Conservation (phyloP, 2,888 invertebrate species). For the Polyommatus icarus region DNA sequence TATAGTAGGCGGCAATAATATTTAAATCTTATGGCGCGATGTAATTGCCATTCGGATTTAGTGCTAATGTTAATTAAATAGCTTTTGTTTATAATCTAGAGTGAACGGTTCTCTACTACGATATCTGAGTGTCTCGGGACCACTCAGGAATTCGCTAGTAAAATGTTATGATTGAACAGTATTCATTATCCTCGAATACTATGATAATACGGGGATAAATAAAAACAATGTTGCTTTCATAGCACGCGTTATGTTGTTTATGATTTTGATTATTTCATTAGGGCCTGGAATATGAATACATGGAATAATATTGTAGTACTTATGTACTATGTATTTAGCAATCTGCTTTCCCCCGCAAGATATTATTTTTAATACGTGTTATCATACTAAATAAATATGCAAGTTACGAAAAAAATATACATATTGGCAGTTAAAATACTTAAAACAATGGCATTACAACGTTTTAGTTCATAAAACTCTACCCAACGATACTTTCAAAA, state of each 20-base stretch:
- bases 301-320: background rate
- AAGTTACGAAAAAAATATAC: background rate
- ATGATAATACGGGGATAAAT: background rate
- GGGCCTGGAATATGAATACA: background rate
- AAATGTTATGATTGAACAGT: conserved; percentile 5
- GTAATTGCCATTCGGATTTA: conserved; percentile 30
- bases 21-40: conserved; percentile 27
- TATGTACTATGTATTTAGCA: background rate
- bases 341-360: background rate
- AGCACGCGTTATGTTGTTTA: background rate
- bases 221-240: conserved; percentile 7
- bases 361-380: background rate
- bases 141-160: background rate
- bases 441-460: background rate
- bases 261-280: conserved; percentile 15
- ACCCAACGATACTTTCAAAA: background rate
- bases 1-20: conserved; percentile 21
- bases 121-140: background rate
- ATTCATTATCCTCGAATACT: conserved; percentile 9
- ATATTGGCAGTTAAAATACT: background rate
- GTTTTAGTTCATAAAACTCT: background rate
- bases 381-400: background rate
- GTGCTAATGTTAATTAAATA: conserved; percentile 28
- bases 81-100: conserved; percentile 9
- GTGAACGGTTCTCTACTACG: background rate